Conservation (phyloP, 35 echinoderm and acorn worm genomes). For the Lytechinus variegatus region DNA sequence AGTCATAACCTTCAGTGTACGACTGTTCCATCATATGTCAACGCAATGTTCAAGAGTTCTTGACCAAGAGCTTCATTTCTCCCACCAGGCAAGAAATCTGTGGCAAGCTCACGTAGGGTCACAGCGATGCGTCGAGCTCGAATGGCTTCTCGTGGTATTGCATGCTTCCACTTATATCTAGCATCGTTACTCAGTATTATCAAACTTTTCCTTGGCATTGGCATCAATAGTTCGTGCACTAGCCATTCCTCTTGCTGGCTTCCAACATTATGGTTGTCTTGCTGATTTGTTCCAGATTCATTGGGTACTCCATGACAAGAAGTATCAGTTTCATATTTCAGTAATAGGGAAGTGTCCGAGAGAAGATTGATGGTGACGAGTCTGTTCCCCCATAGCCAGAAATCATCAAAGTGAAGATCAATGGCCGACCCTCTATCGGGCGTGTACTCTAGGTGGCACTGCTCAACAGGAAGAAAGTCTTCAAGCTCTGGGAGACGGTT, state of each 20-base stretch:
- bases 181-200: constrained; percentile 73
- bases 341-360: constrained; percentile 67
- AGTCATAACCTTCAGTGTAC: neutral
- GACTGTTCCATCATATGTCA: constrained; percentile 68
- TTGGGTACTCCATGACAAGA: neutral
- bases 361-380: constrained; percentile 90
- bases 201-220: constrained; percentile 69
- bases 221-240: constrained; percentile 51
- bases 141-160: constrained; percentile 80
- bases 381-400: constrained; percentile 93
- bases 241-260: neutral
- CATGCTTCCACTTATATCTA: constrained; percentile 85
- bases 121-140: constrained; percentile 80
- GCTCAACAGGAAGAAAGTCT: constrained; percentile 80
- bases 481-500: neutral
- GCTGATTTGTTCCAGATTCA: neutral
- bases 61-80: constrained; percentile 57
- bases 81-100: constrained; percentile 75
- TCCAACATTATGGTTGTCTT: neutral
- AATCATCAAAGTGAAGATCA: constrained; percentile 92
- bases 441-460: constrained; percentile 88
- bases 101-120: constrained; percentile 84
- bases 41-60: constrained; percentile 67
- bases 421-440: constrained; percentile 88
- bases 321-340: constrained; percentile 8